Conservation (phyloP, 2,797 vertebrate species). For the Chloroceryle amazona region DNA sequence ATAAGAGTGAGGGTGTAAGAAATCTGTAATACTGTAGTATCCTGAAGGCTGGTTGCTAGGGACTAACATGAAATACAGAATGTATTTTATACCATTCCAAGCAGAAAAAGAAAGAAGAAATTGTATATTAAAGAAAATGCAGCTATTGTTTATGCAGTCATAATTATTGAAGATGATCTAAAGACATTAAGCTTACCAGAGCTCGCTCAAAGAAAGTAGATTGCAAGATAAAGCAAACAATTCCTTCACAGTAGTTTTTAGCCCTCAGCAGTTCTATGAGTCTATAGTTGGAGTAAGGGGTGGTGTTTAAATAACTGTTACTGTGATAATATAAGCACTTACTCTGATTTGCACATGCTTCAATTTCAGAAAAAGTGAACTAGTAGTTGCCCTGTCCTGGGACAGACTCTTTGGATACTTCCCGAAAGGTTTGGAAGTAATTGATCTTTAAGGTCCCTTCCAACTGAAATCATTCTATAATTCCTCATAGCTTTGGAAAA, state of each 20-base stretch:
- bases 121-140: neutral
- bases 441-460: neutral
- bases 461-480: neutral
- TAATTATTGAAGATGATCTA: neutral
- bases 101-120: neutral
- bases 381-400: neutral
- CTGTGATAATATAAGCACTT: neutral
- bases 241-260: neutral
- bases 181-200: neutral
- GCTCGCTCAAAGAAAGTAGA: neutral
- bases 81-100: neutral
- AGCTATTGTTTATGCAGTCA: neutral
- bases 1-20: neutral
- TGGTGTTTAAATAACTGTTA: neutral
- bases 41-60: conserved; percentile 35
- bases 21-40: neutral
- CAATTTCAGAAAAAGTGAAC: neutral
- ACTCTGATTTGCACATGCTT: neutral
- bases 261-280: neutral
- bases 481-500: neutral
- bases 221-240: neutral
- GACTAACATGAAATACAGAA: neutral
- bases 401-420: neutral
- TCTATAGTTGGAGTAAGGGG: neutral
- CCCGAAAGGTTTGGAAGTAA: neutral